Percentiles rank a stretch among this genome's conserved stretches.
Evolutionary conservation across 2,888 invertebrate species (phyloP).

Genomic region (Disparrhopalites patrizii): DNA sequence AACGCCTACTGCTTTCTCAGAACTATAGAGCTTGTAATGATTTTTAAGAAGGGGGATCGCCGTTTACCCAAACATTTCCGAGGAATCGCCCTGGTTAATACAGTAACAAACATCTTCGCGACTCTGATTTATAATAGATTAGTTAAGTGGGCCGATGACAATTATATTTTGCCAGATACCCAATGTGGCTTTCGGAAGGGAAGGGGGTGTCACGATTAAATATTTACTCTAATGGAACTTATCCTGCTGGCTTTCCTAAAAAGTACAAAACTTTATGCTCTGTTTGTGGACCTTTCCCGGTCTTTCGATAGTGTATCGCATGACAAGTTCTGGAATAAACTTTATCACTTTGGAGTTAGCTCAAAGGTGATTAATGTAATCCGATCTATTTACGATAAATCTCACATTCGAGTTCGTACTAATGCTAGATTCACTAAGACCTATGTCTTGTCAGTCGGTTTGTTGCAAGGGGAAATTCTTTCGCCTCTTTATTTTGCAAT

Average conservation of each 20-base stretch:
- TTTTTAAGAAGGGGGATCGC: constrained; percentile 7
- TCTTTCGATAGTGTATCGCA: constrained; percentile 9
- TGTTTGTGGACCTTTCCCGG: not conserved
- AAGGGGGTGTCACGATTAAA: constrained; percentile 10
- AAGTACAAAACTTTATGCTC: not conserved
- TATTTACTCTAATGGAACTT: constrained; percentile 1
- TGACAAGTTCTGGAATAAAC: not conserved
- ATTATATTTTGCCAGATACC: not conserved
- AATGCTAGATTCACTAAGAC: not conserved
- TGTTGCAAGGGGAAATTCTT: not conserved
- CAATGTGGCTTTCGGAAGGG: constrained; percentile 1
- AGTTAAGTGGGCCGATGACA: not conserved
- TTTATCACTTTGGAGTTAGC: not conserved
- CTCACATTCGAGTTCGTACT: not conserved
- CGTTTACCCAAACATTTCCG: not conserved
- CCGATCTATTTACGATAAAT: not conserved
- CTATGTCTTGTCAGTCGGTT: not conserved
- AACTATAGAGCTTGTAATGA: constrained; percentile 6
- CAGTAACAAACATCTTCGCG: not conserved
- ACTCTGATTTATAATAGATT: not conserved
- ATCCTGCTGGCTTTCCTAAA: not conserved
- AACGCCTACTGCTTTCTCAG: too few species aligned
- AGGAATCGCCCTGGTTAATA: constrained; percentile 7
- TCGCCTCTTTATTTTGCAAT: not conserved
- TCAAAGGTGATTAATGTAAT: not conserved